Evolutionary conservation across 2,113 vertebrate genomes (phyloP).

Genomic region (Lasiurus cinereus): DNA sequence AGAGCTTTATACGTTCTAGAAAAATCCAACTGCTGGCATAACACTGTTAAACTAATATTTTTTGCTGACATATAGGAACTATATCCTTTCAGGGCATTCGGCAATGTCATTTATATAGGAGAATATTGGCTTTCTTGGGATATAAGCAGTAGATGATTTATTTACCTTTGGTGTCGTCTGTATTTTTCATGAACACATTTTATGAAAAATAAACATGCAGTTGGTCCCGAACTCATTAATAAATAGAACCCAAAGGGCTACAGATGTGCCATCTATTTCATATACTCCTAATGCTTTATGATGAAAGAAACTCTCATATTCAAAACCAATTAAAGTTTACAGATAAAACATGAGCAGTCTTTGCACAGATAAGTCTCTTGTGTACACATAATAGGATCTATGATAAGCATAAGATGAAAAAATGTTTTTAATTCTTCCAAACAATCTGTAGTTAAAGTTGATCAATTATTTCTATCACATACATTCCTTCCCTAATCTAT

Average conservation of each 20-base stretch:
- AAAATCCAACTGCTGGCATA: conserved; percentile 60
- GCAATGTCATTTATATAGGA: conserved; percentile 46
- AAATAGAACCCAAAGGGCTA: conserved; percentile 62
- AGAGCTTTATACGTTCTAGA: conserved; percentile 27
- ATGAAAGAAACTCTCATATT: not conserved
- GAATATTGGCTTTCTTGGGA: conserved; percentile 61
- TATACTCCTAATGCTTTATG: conserved; percentile 29
- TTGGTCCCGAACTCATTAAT: conserved; percentile 64
- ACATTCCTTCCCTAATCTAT: not conserved
- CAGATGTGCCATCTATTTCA: conserved; percentile 51
- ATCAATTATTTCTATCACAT: not conserved
- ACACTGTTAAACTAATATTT: conserved; percentile 48
- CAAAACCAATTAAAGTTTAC: conserved; percentile 2
- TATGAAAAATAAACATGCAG: conserved; percentile 42
- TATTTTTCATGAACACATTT: conserved; percentile 63
- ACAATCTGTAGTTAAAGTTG: not conserved
- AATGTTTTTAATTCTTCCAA: not conserved
- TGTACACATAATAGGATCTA: not conserved
- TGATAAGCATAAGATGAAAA: not conserved
- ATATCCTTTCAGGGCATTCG: conserved; percentile 17
- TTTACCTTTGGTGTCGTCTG: conserved; percentile 59
- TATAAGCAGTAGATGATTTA: conserved; percentile 68
- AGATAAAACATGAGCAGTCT: conserved; percentile 38
- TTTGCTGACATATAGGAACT: conserved; percentile 65
- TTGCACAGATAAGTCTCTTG: not conserved